Evolutionary conservation across 2,888 invertebrate genomes (phyloP).

Genomic region (Gasteruption jaculator): DNA sequence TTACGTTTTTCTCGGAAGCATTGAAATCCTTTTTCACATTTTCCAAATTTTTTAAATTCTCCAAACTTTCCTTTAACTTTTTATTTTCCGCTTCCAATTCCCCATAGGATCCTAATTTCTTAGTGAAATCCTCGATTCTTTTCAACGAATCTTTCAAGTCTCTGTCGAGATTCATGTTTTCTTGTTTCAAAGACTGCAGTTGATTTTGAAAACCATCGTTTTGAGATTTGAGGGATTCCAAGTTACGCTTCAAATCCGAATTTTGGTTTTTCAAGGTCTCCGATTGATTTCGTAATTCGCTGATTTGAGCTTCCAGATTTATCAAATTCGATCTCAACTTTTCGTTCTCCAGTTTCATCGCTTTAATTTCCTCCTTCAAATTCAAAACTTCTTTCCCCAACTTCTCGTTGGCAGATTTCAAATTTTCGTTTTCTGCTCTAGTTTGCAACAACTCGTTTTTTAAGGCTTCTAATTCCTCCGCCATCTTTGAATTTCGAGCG

Average conservation of each 20-base stretch:
- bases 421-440: conserved; percentile 18
- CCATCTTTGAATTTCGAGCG: conserved; percentile 8
- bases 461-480: conserved; percentile 12
- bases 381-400: conserved; percentile 15
- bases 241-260: too few relatives aligned
- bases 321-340: too few relatives aligned
- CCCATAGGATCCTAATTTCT: conserved; percentile 12
- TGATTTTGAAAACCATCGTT: conserved; percentile 15
- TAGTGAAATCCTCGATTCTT: conserved; percentile 15
- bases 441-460: conserved; percentile 19
- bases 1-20: conserved; percentile 10
- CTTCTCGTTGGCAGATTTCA: conserved; percentile 19
- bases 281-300: too few relatives aligned
- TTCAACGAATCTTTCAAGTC: conserved; percentile 19
- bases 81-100: conserved; percentile 11
- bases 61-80: neutral
- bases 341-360: conserved; percentile 13
- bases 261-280: too few relatives aligned
- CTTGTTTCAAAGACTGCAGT: conserved; percentile 15
- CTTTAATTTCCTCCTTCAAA: conserved; percentile 13
- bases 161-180: conserved; percentile 17
- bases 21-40: conserved; percentile 13
- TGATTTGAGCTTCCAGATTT: conserved; percentile 7
- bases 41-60: neutral
- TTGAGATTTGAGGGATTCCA: too few relatives aligned